Percentiles rank a stretch among this genome's conserved stretches.
phyloP scores from a whole-genome alignment of 2,888 invertebrate genomes.

The Patella depressa region DNA sequence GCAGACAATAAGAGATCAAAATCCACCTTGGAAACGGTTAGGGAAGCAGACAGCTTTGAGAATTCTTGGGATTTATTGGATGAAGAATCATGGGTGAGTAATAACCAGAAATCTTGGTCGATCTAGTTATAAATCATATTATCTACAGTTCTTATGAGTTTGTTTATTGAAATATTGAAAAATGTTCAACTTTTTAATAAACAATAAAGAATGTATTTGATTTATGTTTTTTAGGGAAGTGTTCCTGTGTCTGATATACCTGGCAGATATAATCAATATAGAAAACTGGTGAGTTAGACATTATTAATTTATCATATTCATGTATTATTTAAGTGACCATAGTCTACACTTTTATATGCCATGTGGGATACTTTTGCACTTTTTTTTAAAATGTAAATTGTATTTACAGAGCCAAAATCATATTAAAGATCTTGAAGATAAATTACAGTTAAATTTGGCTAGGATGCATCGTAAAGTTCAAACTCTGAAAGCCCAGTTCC shows the following conservation, averaged over 20 bases:
- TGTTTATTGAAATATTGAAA: too few relatives aligned
- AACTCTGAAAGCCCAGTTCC: conserved; percentile 69
- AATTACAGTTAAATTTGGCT: conserved; percentile 55
- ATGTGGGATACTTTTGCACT: not conserved
- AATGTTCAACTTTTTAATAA: too few relatives aligned
- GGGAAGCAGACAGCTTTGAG: conserved; percentile 51
- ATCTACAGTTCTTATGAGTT: too few relatives aligned
- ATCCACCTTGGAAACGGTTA: conserved; percentile 47
- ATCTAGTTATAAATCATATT: not conserved
- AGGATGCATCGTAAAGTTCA: conserved; percentile 66
- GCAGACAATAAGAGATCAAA: conserved; percentile 19
- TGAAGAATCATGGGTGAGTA: conserved; percentile 63
- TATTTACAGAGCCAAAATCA: conserved; percentile 44
- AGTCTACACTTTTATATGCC: too few relatives aligned
- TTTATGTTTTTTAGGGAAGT: conserved; percentile 40
- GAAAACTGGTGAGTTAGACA: conserved; percentile 55
- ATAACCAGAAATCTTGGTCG: not conserved
- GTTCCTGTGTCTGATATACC: conserved; percentile 52
- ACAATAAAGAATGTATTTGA: not conserved
- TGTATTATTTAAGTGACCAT: too few relatives aligned
- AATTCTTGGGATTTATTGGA: conserved; percentile 55
- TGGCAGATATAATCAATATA: conserved; percentile 64
- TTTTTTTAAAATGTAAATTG: not conserved
- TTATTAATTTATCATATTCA: too few relatives aligned
- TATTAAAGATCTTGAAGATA: conserved; percentile 60